Evolutionary conservation across 2,888 invertebrate genomes (phyloP).

Genomic region (Rutpela maculata): DNA sequence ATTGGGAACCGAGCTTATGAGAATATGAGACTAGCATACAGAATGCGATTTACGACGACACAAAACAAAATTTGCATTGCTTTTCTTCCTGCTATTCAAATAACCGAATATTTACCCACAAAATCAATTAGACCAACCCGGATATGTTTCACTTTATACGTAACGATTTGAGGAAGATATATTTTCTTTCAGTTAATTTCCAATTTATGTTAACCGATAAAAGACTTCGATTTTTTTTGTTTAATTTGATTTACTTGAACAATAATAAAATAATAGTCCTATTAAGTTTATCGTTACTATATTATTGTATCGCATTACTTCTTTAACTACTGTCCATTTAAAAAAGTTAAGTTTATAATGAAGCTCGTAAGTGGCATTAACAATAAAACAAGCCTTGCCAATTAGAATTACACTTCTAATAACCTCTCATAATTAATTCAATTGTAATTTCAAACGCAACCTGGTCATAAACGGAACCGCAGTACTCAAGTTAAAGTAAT

Average conservation of each 20-base stretch:
- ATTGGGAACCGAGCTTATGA: conserved; percentile 54
- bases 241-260: no score
- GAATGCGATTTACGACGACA: conserved; percentile 61
- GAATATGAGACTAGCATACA: conserved; percentile 53
- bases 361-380: background rate
- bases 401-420: conserved; percentile 4
- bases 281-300: background rate
- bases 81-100: conserved; percentile 53
- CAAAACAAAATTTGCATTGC: conserved; percentile 63
- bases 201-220: no score
- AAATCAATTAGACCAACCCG: conserved; percentile 53
- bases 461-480: background rate
- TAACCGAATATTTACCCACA: conserved; percentile 58
- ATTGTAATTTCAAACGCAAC: background rate
- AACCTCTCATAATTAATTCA: conserved; percentile 3
- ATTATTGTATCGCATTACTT: background rate
- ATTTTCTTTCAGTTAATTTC: background rate
- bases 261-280: background rate
- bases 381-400: background rate
- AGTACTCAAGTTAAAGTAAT: background rate
- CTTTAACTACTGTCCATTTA: background rate
- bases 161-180: background rate
- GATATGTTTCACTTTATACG: conserved; percentile 39
- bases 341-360: background rate
- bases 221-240: no score